Evolutionary conservation across 2,888 invertebrate genomes (phyloP).

Genomic region (Microctonus brassicae): DNA sequence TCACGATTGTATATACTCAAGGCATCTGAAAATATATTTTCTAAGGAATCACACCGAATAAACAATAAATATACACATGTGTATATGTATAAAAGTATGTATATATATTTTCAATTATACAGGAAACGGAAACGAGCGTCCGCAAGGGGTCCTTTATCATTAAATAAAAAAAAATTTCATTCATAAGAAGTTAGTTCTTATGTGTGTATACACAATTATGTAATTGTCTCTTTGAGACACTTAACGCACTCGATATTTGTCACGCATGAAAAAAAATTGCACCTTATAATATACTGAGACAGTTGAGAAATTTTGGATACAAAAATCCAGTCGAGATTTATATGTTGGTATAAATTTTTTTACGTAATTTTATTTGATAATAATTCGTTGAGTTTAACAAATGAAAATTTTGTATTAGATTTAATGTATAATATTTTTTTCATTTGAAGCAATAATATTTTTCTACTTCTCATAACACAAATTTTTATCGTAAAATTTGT

Average conservation of each 20-base stretch:
- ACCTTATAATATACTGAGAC: no score
- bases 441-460: no score
- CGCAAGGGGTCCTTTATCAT: conserved; percentile 12
- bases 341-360: no score
- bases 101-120: neutral
- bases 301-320: no score
- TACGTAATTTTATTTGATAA: no score
- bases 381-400: no score
- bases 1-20: neutral
- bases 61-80: neutral
- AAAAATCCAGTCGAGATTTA: no score
- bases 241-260: neutral
- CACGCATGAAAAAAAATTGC: neutral
- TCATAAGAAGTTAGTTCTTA: conserved; percentile 15
- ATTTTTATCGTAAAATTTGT: no score
- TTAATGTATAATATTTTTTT: no score
- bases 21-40: neutral
- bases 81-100: neutral
- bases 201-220: neutral
- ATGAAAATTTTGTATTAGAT: no score
- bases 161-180: conserved; percentile 6
- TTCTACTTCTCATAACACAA: no score
- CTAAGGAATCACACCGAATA: no score
- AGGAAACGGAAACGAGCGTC: conserved; percentile 27
- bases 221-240: neutral